Conservation (phyloP, 2,113 vertebrate species). For the Crotophaga sulcirostris region DNA sequence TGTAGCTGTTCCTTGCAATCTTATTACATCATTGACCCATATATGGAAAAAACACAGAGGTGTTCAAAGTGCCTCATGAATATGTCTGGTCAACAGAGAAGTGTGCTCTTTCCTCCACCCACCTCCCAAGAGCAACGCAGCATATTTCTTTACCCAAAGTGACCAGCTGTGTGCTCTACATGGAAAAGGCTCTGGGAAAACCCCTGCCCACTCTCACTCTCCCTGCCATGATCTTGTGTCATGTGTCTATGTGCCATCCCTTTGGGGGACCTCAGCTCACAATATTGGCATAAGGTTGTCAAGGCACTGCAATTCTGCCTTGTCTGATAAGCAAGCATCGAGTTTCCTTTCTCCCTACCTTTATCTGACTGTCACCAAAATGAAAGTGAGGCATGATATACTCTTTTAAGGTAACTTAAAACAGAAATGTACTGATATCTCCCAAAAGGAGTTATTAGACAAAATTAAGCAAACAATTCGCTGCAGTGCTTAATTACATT, state of each 20-base stretch:
- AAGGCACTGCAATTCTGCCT: not conserved
- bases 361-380: not conserved
- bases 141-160: not conserved
- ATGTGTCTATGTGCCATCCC: not conserved
- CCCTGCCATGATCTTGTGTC: not conserved
- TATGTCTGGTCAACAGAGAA: not conserved
- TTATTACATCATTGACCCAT: not conserved
- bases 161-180: too few species aligned
- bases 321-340: not conserved
- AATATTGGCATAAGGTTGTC: not conserved
- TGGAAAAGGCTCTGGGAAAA: not conserved
- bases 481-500: not conserved
- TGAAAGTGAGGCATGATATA: not conserved
- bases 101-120: not conserved
- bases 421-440: not conserved
- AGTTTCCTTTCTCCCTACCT: not conserved
- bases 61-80: not conserved
- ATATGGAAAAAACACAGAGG: not conserved
- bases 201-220: not conserved
- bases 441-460: not conserved
- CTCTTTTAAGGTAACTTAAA: not conserved
- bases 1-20: not conserved
- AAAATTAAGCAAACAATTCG: not conserved
- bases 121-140: not conserved
- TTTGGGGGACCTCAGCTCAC: not conserved